Evolutionary conservation across 2,797 vertebrate species (phyloP).

Genomic region (Arremon aurantiirostris): DNA sequence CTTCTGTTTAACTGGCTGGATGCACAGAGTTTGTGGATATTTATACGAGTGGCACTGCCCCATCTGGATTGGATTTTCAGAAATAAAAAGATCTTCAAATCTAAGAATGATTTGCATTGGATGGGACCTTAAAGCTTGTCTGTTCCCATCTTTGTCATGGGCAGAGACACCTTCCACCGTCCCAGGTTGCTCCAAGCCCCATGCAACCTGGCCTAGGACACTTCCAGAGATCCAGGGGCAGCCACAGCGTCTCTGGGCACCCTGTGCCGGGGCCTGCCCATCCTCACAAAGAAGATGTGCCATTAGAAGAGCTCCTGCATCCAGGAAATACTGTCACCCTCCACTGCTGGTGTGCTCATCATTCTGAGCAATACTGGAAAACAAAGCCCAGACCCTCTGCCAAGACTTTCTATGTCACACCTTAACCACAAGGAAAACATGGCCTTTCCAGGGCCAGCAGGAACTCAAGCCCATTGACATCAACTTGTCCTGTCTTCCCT

Average conservation of each 20-base stretch:
- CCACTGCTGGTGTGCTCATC: background rate
- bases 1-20: background rate
- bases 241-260: background rate
- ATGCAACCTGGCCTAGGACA: fast-evolving
- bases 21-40: background rate
- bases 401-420: background rate
- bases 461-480: background rate
- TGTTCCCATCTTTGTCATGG: background rate
- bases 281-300: background rate
- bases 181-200: fast-evolving
- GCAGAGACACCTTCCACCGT: fast-evolving
- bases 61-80: background rate
- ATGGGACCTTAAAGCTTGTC: background rate
- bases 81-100: background rate
- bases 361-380: background rate
- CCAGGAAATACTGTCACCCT: slow-evolving; percentile 7
- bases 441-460: background rate
- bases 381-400: background rate
- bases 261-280: fast-evolving
- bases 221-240: background rate
- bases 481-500: background rate
- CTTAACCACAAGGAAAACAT: background rate
- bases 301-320: background rate
- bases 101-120: background rate
- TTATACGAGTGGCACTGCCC: background rate